Percentiles rank a stretch among this genome's conserved stretches.
Conservation (phyloP, 1,140 invertebrate genomes). For the Oppia nitens region DNA sequence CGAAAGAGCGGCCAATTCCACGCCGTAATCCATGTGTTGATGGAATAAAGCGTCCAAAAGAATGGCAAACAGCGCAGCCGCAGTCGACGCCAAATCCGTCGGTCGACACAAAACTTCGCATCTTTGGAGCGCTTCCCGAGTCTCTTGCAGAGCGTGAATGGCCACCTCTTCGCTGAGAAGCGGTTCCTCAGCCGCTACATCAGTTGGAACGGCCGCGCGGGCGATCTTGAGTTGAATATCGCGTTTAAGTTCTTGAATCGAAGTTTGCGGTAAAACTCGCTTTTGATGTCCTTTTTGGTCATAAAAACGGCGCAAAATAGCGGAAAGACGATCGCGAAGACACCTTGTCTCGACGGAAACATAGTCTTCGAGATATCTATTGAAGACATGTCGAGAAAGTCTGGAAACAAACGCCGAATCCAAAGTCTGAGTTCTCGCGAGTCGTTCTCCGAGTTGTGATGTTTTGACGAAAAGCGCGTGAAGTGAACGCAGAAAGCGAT, state of each 20-base stretch:
- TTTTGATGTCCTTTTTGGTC: slow-evolving; percentile 87
- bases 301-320: slow-evolving; percentile 69
- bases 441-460: slow-evolving; percentile 49
- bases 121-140: slow-evolving; percentile 71
- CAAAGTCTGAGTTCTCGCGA: slow-evolving; percentile 49
- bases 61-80: slow-evolving; percentile 66
- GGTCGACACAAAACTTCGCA: slow-evolving; percentile 69
- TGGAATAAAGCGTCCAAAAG: slow-evolving; percentile 66
- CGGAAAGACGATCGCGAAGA: slow-evolving; percentile 51
- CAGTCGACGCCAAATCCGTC: slow-evolving; percentile 58
- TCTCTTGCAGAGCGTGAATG: slow-evolving; percentile 75
- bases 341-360: slow-evolving; percentile 56
- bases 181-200: slow-evolving; percentile 78
- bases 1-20: slow-evolving; percentile 72
- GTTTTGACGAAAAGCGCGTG: slow-evolving; percentile 64
- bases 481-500: slow-evolving; percentile 70
- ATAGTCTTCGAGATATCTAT: slow-evolving; percentile 57
- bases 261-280: slow-evolving; percentile 56
- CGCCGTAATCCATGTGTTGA: slow-evolving; percentile 88
- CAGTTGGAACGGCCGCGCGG: slow-evolving; percentile 36
- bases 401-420: slow-evolving; percentile 62
- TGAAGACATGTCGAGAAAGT: slow-evolving; percentile 64
- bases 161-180: slow-evolving; percentile 94
- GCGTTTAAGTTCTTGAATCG: slow-evolving; percentile 74
- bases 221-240: slow-evolving; percentile 67